Evolutionary conservation across 1,140 invertebrate genomes (phyloP), one percentile per base, ranked within the genome.

Genomic region (Magallana ariakensis): DNA sequence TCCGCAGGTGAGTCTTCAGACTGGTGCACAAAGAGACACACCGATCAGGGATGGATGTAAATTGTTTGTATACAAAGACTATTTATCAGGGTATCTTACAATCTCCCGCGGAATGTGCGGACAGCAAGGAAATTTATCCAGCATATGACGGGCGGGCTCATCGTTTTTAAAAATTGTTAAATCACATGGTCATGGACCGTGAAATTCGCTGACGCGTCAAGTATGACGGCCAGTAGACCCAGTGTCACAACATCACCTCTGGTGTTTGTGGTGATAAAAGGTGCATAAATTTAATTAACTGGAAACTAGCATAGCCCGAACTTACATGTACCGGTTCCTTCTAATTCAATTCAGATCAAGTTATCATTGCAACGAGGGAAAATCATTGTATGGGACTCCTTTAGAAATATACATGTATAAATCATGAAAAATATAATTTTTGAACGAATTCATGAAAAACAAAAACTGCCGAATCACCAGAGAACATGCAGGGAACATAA

Each of bases 11-110:
- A 26, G 19, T 62, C 10, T 22, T 75, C 66, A 75, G 19, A 26
- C 7, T 19, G 26, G 11, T 75, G 66, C 66, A 75, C 66, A 75
- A 75, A 75, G 66, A 22, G 66, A 75, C 22, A 22, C 22, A 26
- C 22, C 22, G 66, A 22, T 13, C 22, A 26, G 11, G 33, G 66
- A 26, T 75, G 66, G 66, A 33, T 75, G 66, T 75, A 75, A 75
- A 19, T 75, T 26, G 66, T 75, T 75, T 75, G 66, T 75, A 75
- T 75, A 75, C 66, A 75, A 75, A 33, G 22, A 19, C 11, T 19
- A 26, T 75, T 75, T 75, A 75, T 5, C 13, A 1, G 66, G 22
- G 22, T 75, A 75, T 75, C 19, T 75, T 19, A 26, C 19, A 75
- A 75, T 75, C 66, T 75, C 15, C 66, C 33, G 22, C 33, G 66